Evolutionary conservation across 2,888 invertebrate genomes (phyloP).

Genomic region (Prosopocoilus inquinatus): DNA sequence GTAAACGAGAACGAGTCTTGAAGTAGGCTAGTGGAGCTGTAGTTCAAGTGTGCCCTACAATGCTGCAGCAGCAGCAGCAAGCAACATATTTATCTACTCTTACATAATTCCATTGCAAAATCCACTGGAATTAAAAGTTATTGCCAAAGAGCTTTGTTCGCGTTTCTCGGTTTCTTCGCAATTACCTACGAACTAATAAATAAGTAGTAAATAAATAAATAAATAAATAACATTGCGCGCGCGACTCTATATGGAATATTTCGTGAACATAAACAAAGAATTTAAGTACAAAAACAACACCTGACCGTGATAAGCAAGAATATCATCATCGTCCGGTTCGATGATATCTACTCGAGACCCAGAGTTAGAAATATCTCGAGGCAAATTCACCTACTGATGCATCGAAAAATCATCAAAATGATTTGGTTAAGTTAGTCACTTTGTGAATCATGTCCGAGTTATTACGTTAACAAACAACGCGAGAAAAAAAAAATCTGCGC

Average conservation of each 20-base stretch:
- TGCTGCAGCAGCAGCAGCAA: conserved; percentile 16
- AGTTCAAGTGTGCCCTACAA: conserved; percentile 34
- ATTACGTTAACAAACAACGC: no score
- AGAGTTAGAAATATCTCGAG: conserved; percentile 4
- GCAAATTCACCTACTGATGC: not conserved
- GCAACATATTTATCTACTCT: conserved; percentile 26
- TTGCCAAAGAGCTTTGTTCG: conserved; percentile 5
- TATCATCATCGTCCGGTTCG: not conserved
- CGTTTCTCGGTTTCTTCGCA: not conserved
- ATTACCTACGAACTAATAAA: not conserved
- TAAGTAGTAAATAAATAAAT: not conserved
- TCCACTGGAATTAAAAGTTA: conserved; percentile 25
- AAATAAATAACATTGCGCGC: not conserved
- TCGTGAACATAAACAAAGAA: not conserved
- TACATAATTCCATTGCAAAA: conserved; percentile 35
- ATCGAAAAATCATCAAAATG: no score
- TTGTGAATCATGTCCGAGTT: no score
- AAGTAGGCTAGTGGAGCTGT: conserved; percentile 48
- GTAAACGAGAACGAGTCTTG: conserved; percentile 22
- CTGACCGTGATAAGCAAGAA: no score
- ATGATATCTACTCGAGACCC: no score
- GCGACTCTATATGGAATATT: not conserved
- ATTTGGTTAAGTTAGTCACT: no score
- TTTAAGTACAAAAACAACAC: not conserved
- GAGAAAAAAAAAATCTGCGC: no score